Conservation (phyloP, 2,113 vertebrate species). For the Lycocorax pyrrhopterus region DNA sequence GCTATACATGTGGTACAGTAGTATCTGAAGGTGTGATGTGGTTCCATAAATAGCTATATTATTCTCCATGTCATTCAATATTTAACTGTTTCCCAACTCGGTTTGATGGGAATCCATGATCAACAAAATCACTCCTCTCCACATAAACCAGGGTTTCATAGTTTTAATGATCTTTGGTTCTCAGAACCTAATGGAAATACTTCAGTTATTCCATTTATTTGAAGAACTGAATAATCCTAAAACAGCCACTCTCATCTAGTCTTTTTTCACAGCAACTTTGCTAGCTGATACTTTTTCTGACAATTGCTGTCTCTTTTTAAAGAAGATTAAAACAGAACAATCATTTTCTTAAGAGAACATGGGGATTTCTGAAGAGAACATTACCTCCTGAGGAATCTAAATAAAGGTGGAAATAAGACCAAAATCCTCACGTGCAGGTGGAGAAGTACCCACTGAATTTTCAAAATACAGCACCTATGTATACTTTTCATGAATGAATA, state of each 20-base stretch:
- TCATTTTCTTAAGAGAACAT: not conserved
- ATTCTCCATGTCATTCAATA: not conserved
- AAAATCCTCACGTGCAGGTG: not conserved
- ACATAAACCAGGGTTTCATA: not conserved
- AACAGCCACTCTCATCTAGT: not conserved
- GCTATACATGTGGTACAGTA: not conserved
- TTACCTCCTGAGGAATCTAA: not conserved
- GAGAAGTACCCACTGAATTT: not conserved
- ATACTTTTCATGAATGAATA: not conserved
- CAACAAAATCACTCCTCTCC: not conserved
- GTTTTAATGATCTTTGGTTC: not conserved
- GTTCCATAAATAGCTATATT: not conserved
- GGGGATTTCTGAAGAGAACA: not conserved
- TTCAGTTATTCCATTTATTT: not conserved
- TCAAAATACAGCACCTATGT: not conserved
- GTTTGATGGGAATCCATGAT: not conserved
- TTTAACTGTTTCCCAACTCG: not conserved
- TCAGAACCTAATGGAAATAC: not conserved
- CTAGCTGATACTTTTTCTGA: not conserved
- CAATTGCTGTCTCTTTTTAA: not conserved
- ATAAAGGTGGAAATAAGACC: not conserved
- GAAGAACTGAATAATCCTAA: not conserved
- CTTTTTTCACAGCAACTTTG: not conserved
- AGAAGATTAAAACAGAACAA: not conserved
- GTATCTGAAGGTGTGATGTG: not conserved